Base-by-base conservation (phyloP, 2,888 invertebrate genomes). In the Mythimna loreyi region DNA sequence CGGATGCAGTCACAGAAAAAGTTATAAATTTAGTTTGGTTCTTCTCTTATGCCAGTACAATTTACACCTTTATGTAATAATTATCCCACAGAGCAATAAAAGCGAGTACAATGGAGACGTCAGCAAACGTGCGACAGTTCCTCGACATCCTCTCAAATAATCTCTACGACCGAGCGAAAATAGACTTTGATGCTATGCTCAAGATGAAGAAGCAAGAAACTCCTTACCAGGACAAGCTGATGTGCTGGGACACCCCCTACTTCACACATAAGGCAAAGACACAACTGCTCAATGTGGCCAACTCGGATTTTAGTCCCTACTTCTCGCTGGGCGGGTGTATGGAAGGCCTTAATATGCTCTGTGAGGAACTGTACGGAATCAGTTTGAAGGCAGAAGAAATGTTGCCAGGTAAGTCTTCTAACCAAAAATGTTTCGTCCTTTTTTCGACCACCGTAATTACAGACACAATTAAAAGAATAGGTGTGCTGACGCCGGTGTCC, bases 311-410 rank as follows among this genome's bases (percentile, higher is more conserved):
- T 86, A 96, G 97, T 52, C 98, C 98, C 3, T 99, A 98, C 92
- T 99, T 99, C 92, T 99, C 98, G 16, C 96, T 99, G 0, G 99
- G 99, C 1, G 97, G 98, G 9, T 99, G 99, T 86, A 99, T 99
- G 99, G 99, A 99, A 87, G 99, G 99, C 0, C 95, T 99, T n/a
- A 98, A 98, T 90, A 97, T 97, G 89, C 93, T 99, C n/a, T 98
- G 99, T 81, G 97, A 97, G 75, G 96, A 97, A 28, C 94, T 99
- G 6, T 99, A 98, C 86, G 98, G 98, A 1, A 98, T 99, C 49
- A 97, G 96, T 2, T 93, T 99, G 67, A 96, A 97, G 75, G 96
- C 97, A 60, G 97, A 97, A 47, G 97, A 98, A 77, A 96, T 98
- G 86, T 93, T 96, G 75, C 96, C 97, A 25, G 98, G 97, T 96